Evolutionary conservation across 2,113 vertebrate genomes (phyloP), one percentile per base, ranked within the genome.

Genomic region (Antennarius striatus): DNA sequence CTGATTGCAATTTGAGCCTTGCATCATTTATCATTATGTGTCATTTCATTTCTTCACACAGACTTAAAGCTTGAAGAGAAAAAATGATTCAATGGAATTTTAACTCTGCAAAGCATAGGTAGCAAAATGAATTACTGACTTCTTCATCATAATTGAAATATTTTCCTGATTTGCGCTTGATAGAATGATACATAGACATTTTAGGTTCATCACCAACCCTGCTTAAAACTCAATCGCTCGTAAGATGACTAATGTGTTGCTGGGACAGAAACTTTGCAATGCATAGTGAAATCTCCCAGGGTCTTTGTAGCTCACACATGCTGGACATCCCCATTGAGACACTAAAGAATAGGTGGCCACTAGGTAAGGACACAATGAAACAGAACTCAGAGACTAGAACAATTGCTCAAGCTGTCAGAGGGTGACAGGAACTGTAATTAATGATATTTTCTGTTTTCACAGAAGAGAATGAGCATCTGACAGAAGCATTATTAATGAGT

Each of bases 401-500:
- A 95, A 95, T 95, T 84, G 71, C 32, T 59, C 63, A 77, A 86
- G 84, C 90, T 93, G 95, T 95, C 94, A 94, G 82, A 87, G 68
- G 73, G 84, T 95, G 95, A 95, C 95, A 96, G 92, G 93, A 94
- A 95, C 91, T 93, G 93, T 96, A 96, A 97, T 98, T 96, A 96
- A 98, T 97, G 95, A 93, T 94, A 93, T 93, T 90, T 92, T 87
- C 88, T 82, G 89, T 95, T 96, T 95, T 93, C 89, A 84, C 84
- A 69, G 82, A 87, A 84, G 84, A 93, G 91, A 96, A 95, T 93
- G 90, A 91, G 89, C 89, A 88, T 88, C 89, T 96, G 95, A 97
- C 95, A 97, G 93, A 93, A 91, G 93, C 92, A 93, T 96, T 98
- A 97, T 96, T 97, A 98, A 97, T 97, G 94, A 93, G 94, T 87